These are phyloP conservation scores for Chlorodrepanis virens DNA, from an alignment of 2,113 vertebrate species.

Conservation along the genomic window DNA sequence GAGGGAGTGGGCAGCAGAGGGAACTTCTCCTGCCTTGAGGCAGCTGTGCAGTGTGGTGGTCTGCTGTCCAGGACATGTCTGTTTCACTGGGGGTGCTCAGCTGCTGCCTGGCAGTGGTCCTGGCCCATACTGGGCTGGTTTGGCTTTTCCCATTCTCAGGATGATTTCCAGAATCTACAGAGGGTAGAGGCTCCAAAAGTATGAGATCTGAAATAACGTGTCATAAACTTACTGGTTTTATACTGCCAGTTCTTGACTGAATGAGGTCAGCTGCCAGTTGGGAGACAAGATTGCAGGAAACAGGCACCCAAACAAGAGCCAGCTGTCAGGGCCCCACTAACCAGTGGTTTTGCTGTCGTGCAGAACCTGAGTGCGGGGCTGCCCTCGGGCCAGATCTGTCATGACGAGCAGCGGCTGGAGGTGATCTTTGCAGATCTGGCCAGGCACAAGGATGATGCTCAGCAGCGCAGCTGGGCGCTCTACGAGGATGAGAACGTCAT, in stretches of 20 bases:
- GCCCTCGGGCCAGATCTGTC: conserved; percentile 93
- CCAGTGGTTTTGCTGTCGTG: not conserved
- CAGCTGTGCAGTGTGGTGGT: not conserved
- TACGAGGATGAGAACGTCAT: conserved; percentile 82
- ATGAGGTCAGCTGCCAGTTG: conserved; percentile 10
- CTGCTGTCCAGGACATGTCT: not conserved
- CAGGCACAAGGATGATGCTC: conserved; percentile 89
- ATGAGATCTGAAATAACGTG: not conserved
- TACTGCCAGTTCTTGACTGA: conserved; percentile 22
- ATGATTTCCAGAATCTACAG: not conserved
- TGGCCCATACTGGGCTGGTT: not conserved
- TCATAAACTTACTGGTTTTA: not conserved
- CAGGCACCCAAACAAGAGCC: not conserved
- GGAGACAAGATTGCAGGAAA: not conserved
- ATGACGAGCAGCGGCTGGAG: conserved; percentile 92
- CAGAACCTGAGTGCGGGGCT: conserved; percentile 84
- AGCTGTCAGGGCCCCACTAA: not conserved
- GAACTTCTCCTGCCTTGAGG: not conserved
- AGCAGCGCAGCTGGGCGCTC: conserved; percentile 92
- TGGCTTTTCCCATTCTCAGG: not conserved
- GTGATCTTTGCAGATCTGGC: conserved; percentile 94
- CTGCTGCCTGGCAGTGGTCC: not conserved
- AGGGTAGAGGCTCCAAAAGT: not conserved
- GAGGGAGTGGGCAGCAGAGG: not conserved
- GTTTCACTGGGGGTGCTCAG: not conserved